phyloP scores from a whole-genome alignment of 1,140 invertebrate genomes.

The Pogonomyrmex barbatus region DNA sequence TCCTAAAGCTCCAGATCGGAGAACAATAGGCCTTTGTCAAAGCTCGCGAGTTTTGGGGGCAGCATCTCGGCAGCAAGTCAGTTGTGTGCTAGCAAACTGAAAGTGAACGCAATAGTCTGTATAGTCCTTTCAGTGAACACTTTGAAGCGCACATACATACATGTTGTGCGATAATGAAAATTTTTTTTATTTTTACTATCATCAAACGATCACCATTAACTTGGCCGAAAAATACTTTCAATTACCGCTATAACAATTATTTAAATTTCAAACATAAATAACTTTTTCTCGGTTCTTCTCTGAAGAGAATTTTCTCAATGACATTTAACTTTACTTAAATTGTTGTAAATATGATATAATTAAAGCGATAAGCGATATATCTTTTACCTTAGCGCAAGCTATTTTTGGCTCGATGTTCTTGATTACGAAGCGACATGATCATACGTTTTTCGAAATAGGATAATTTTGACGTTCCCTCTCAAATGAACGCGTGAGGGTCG shows the following conservation, averaged over 20 bases:
- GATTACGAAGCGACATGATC: slow-evolving; percentile 7
- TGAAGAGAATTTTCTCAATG: not conserved
- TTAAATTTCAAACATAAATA: not conserved
- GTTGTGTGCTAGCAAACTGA: slow-evolving; percentile 13
- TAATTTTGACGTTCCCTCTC: slow-evolving; percentile 26
- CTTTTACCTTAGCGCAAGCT: not conserved
- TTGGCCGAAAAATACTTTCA: not conserved
- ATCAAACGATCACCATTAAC: not conserved
- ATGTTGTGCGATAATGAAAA: not conserved
- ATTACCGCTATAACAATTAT: not conserved
- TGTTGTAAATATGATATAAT: not conserved
- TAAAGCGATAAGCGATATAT: slow-evolving; percentile 14
- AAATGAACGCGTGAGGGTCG: not conserved
- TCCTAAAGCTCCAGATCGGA: slow-evolving; percentile 25
- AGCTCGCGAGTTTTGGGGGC: slow-evolving; percentile 35
- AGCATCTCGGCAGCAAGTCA: slow-evolving; percentile 37
- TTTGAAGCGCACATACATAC: not conserved
- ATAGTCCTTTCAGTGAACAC: not conserved
- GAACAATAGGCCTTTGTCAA: slow-evolving; percentile 52
- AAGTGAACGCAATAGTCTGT: slow-evolving; percentile 20
- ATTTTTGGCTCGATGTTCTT: slow-evolving; percentile 5
- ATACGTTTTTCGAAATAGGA: slow-evolving; percentile 50
- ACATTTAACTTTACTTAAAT: not conserved
- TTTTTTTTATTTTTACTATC: not conserved
- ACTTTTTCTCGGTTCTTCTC: not conserved